phyloP scores from a whole-genome alignment of 2,888 invertebrate species.

The Odontothrips loti region DNA sequence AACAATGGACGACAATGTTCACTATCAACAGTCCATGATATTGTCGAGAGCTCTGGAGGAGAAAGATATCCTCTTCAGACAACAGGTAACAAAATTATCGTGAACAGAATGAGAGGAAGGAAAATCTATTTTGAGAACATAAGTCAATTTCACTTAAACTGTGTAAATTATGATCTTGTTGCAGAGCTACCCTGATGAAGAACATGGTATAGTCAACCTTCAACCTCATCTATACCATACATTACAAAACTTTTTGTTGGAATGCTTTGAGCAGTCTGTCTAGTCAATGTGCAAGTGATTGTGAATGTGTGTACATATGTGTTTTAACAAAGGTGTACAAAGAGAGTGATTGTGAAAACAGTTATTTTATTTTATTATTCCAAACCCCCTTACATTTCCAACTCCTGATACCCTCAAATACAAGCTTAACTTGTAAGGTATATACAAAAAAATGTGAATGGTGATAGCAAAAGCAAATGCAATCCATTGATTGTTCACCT shows the following conservation, averaged over 20 bases:
- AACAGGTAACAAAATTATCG: slow-evolving; percentile 85
- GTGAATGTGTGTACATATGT: slow-evolving; percentile 19
- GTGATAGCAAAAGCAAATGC: no score
- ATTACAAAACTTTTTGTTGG: slow-evolving; percentile 74
- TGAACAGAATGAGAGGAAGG: no score
- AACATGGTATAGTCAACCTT: slow-evolving; percentile 78
- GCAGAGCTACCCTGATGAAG: slow-evolving; percentile 92
- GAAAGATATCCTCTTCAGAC: slow-evolving; percentile 81
- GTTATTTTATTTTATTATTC: background rate
- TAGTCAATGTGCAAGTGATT: background rate
- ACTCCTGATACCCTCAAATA: no score
- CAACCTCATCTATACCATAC: slow-evolving; percentile 86
- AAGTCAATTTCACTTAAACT: no score
- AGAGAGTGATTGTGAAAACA: background rate
- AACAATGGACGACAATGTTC: slow-evolving; percentile 92
- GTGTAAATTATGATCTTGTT: slow-evolving; percentile 41
- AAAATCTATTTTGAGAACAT: no score
- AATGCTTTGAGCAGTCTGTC: slow-evolving; percentile 56
- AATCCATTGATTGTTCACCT: no score
- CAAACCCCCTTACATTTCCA: background rate
- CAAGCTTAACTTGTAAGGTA: background rate
- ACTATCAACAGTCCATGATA: slow-evolving; percentile 94
- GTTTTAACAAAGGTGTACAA: background rate
- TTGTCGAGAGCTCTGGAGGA: slow-evolving; percentile 80
- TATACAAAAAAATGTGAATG: background rate